Base-by-base conservation (phyloP, 2,888 invertebrate genomes). In the Clanis bilineata region DNA sequence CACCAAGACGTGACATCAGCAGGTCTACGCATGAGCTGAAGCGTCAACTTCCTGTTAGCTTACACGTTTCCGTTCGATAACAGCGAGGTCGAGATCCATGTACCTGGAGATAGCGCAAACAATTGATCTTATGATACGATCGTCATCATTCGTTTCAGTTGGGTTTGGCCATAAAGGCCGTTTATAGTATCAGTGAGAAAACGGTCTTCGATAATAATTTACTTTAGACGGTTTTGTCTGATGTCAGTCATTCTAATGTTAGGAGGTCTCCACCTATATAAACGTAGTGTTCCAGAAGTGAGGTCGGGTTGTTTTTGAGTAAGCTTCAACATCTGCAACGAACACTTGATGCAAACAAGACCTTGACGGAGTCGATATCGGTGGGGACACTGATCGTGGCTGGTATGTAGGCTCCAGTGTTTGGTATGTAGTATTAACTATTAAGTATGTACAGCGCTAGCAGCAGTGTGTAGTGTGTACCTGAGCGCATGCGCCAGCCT, bases 401-500 rank as follows among this genome's bases (percentile, higher is more conserved):
- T n/a, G n/a, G n/a, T n/a, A n/a, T n/a, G n/a, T n/a, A n/a, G n/a
- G n/a, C 32, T 32, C 32, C 32, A 32, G 9, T 7, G 6, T 32
- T 2, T 9, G 5, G 32, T 10, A 41, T 15, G 41, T 5, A 12
- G 18, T 10, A 5, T 3, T 41, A 10, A 41, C 43, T 2, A 43
- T 15, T 36, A 21, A 70, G 54, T 36, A 25, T 25, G 25, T 4
- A 6, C 3, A 25, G 25, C 6, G 6, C 3, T 4, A 4, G 25
- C 6, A 25, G 3, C 25, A 25, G 6, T 25, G 86, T 86, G 54
- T 32, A 7, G 28, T 1, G 32, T 10, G 65, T 83, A 95, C 93
- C 94, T 93, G 77, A 95, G 74, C n/a, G 82, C 79, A 5, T 70
- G 58, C 41, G 82, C 76, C 5, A 86, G 73, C 22, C 74, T 56